phyloP scores from a whole-genome alignment of 2,113 vertebrate species.

The Hippopotamus amphibius region DNA sequence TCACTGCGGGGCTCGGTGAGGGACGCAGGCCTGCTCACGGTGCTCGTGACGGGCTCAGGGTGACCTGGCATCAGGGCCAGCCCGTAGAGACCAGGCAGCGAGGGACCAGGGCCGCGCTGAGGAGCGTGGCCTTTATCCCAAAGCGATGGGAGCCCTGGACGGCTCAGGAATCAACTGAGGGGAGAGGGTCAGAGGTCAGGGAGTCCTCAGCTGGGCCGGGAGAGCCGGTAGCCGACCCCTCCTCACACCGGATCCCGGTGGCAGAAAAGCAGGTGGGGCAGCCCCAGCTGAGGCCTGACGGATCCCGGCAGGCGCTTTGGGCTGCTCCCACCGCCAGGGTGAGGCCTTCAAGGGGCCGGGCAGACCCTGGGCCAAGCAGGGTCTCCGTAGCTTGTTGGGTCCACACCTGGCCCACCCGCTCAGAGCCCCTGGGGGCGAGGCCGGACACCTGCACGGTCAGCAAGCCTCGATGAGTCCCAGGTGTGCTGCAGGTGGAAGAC shows the following conservation, averaged over 20 bases:
- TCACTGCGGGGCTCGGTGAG: not conserved
- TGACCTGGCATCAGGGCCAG: rapidly evolving
- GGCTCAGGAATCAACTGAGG: not conserved
- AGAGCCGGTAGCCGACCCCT: not conserved
- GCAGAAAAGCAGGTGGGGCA: not conserved
- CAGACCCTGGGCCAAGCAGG: rapidly evolving
- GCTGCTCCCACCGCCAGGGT: not conserved
- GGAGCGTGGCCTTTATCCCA: not conserved
- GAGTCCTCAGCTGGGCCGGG: rapidly evolving
- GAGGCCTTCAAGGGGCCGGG: not conserved
- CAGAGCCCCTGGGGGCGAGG: not conserved
- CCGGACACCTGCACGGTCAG: too few relatives aligned
- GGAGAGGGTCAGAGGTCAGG: not conserved
- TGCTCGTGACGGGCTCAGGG: rapidly evolving
- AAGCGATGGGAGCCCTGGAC: not conserved
- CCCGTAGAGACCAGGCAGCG: not conserved
- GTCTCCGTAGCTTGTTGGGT: not conserved
- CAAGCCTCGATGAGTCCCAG: too few relatives aligned
- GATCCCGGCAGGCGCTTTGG: not conserved
- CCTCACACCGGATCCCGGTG: not conserved
- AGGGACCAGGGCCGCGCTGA: not conserved
- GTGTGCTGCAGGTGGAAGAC: not conserved
- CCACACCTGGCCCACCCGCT: not conserved
- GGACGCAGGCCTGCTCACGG: not conserved
- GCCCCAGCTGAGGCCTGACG: not conserved